Conservation (phyloP, 2,797 vertebrate genomes). For the Iguana delicatissima region DNA sequence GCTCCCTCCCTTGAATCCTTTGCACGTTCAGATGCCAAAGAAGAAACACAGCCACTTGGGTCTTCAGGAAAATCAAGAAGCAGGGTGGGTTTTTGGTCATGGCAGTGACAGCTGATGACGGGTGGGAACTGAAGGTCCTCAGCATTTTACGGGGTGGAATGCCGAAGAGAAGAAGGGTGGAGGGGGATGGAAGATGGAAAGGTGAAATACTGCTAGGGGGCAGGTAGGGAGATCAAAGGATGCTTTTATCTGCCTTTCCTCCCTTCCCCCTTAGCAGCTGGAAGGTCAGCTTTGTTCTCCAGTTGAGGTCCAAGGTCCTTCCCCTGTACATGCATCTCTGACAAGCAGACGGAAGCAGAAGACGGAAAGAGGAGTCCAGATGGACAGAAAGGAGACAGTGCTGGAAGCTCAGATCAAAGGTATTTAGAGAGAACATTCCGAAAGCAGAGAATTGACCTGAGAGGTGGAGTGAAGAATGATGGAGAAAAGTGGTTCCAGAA, state of each 20-base stretch:
- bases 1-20: not conserved
- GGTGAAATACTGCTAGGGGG: too few relatives aligned
- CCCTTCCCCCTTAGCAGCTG: not conserved
- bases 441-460: not conserved
- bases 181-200: not conserved
- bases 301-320: not conserved
- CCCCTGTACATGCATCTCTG: too few relatives aligned
- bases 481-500: not conserved
- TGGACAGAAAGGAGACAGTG: not conserved
- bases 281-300: not conserved
- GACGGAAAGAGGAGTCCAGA: not conserved
- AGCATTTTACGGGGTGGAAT: not conserved
- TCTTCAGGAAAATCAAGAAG: too few relatives aligned
- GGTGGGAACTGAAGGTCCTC: not conserved
- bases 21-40: not conserved
- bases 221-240: not conserved
- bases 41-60: too few relatives aligned
- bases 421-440: not conserved
- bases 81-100: too few relatives aligned
- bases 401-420: not conserved
- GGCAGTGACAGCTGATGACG: not conserved
- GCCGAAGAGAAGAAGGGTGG: not conserved
- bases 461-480: not conserved
- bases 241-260: not conserved
- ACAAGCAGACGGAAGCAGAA: not conserved